Evolutionary conservation across 1,140 invertebrate genomes (phyloP).

Genomic region (Coptotermes formosanus): DNA sequence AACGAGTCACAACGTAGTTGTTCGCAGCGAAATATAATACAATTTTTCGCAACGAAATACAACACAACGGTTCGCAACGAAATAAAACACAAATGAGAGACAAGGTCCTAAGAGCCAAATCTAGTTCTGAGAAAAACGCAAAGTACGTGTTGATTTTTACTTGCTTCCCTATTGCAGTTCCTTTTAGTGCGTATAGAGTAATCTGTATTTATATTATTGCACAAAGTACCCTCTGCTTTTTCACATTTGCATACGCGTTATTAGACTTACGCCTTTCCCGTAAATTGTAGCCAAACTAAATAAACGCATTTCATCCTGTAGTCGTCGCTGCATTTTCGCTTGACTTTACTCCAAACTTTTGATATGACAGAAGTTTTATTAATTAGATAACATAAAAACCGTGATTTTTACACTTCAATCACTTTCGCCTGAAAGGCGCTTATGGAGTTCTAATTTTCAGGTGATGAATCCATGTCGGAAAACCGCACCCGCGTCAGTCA

Average conservation of each 20-base stretch:
- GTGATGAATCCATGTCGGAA: neutral
- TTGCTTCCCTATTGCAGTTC: neutral
- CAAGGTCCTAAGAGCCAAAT: neutral
- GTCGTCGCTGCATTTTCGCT: neutral
- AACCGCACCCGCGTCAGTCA: neutral
- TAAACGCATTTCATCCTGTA: neutral
- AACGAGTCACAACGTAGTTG: no score
- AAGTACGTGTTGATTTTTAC: neutral
- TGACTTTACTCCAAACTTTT: neutral
- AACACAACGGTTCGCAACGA: no score
- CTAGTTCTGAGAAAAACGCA: constrained; percentile 15
- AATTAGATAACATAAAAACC: neutral
- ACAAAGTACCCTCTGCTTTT: neutral
- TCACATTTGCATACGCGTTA: neutral
- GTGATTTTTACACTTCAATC: neutral
- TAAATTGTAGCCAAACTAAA: neutral
- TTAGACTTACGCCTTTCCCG: neutral
- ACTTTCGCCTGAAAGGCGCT: neutral
- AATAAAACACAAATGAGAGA: neutral
- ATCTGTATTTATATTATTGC: neutral
- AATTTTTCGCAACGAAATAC: no score
- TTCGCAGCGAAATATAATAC: no score
- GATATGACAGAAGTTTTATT: neutral
- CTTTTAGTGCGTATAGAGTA: constrained; percentile 1
- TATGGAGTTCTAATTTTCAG: neutral